Percentiles rank a stretch among this genome's conserved stretches.
These are phyloP conservation scores for Aselliscus stoliczkanus DNA, from an alignment of 2,797 vertebrate genomes.

Conservation along the genomic window DNA sequence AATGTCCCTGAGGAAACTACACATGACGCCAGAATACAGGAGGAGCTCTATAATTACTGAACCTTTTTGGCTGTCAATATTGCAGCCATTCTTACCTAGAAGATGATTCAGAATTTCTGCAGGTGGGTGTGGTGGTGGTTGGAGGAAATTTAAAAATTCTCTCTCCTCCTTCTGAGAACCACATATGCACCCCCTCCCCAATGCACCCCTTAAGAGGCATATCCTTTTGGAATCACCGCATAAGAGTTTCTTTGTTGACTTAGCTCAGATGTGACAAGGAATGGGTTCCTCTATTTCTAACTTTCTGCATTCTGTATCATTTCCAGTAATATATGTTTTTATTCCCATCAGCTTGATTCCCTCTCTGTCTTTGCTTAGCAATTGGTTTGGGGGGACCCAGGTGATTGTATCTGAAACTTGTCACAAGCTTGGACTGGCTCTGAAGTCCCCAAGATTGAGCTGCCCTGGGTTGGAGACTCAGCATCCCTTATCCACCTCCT, in stretches of 20 bases:
- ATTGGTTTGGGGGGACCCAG: neutral
- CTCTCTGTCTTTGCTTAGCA: neutral
- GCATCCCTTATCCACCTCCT: neutral
- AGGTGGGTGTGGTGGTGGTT: neutral
- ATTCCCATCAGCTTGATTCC: neutral
- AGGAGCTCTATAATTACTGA: neutral
- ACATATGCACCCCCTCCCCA: rapidly evolving
- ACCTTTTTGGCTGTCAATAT: neutral
- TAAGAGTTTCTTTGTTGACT: neutral
- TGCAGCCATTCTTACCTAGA: neutral
- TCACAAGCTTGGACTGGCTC: neutral
- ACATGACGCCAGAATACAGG: no score
- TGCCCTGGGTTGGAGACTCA: neutral
- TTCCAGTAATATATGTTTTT: neutral
- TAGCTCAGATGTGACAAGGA: neutral
- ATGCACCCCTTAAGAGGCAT: neutral
- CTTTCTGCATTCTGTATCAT: neutral
- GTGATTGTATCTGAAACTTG: neutral
- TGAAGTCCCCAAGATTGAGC: neutral
- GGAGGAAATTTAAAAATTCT: neutral
- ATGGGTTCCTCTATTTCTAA: neutral
- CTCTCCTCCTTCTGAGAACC: neutral
- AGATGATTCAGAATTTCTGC: conserved; percentile 7
- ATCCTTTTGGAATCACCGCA: neutral
- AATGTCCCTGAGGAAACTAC: neutral